Evolutionary conservation across 2,888 invertebrate species (phyloP).

Genomic region (Cyrtodaria siliqua): DNA sequence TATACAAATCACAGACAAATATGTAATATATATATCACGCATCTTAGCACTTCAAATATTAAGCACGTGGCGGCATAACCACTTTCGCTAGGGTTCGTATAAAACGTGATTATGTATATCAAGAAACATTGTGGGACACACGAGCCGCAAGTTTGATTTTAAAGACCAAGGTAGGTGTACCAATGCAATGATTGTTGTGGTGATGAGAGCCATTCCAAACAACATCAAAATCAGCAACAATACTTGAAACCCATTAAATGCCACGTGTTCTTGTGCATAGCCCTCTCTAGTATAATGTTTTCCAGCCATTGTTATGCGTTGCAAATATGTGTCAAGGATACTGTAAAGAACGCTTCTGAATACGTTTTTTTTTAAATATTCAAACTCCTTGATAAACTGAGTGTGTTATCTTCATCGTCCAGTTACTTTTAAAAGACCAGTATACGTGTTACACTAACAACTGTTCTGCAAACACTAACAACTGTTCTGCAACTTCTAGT

Average conservation of each 20-base stretch:
- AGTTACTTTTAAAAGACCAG: no score
- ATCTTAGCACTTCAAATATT: constrained; percentile 44
- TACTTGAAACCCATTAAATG: constrained; percentile 19
- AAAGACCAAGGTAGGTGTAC: constrained; percentile 55
- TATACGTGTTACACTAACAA: no score
- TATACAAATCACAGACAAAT: no score
- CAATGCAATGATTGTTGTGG: constrained; percentile 49
- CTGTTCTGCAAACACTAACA: no score
- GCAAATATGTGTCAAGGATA: no score
- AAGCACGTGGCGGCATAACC: constrained; percentile 49
- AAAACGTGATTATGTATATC: constrained; percentile 49
- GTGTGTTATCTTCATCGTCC: no score
- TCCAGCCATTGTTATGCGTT: no score
- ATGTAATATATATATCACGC: constrained; percentile 46
- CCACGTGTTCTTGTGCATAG: no score
- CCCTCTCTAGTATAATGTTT: not conserved
- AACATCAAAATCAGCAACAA: constrained; percentile 30
- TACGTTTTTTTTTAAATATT: no score
- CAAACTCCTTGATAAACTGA: no score
- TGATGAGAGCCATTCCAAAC: constrained; percentile 46
- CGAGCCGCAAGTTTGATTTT: constrained; percentile 45
- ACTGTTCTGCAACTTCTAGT: no score
- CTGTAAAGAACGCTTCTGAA: no score
- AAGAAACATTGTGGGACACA: constrained; percentile 41
- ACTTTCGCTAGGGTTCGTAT: constrained; percentile 38